A percentile compares a stretch with the other conserved stretches of the same genome.
phyloP scores from a whole-genome alignment of 2,888 invertebrate species.

The Sialis fuliginosa region DNA sequence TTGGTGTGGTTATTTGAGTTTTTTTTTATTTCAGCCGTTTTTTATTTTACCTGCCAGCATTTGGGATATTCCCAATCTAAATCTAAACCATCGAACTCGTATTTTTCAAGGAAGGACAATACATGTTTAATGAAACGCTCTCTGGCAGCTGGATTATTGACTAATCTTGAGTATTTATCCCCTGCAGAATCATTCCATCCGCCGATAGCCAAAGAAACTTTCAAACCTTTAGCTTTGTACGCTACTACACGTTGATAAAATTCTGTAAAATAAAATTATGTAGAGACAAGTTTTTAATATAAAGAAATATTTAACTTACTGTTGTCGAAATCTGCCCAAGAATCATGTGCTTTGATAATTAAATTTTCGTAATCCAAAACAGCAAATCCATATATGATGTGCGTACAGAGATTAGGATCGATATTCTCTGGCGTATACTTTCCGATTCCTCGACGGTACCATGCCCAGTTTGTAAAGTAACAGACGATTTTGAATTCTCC shows the following conservation, averaged over 20 bases:
- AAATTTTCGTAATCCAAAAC: constrained; percentile 70
- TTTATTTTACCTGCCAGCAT: constrained; percentile 52
- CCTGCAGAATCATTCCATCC: constrained; percentile 91
- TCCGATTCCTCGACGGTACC: constrained; percentile 69
- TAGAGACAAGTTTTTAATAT: neutral
- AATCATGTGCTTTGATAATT: constrained; percentile 65
- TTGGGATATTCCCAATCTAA: constrained; percentile 91
- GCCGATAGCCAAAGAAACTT: constrained; percentile 77
- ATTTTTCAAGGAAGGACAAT: constrained; percentile 57
- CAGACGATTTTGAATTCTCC: constrained; percentile 70
- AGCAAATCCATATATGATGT: constrained; percentile 85
- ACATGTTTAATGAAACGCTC: constrained; percentile 57
- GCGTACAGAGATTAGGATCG: constrained; percentile 74
- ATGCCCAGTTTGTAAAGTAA: constrained; percentile 89
- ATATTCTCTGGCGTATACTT: constrained; percentile 76
- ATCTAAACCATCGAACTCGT: constrained; percentile 84
- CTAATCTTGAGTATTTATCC: constrained; percentile 74
- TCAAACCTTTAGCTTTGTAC: constrained; percentile 60
- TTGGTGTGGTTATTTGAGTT: neutral
- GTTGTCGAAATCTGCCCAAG: constrained; percentile 82
- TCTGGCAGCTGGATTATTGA: constrained; percentile 56
- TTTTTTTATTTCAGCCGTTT: neutral
- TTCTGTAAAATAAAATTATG: constrained; percentile 25
- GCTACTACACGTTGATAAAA: constrained; percentile 73
- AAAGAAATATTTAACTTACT: constrained; percentile 31